Base-by-base conservation (phyloP, 2,113 vertebrate genomes). In the Toxotes jaculatrix region DNA sequence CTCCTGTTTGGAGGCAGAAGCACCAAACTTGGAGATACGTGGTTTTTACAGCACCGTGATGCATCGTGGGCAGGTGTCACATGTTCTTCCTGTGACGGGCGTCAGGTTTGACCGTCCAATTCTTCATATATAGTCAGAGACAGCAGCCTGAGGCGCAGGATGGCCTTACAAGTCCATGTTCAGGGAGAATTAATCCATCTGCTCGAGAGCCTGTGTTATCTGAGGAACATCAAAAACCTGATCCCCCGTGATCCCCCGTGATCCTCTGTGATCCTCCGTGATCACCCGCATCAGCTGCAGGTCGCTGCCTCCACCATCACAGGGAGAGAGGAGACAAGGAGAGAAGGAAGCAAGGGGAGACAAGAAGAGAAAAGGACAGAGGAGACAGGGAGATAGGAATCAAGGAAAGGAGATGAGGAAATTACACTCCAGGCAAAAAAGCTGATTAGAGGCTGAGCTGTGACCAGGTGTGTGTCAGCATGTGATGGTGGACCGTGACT, bases 141-240 rank as follows among this genome's bases (percentile, higher is more conserved):
- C 16, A 0, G 32, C 68, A 47, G 77, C 63, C 55, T 4, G 40
- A 43, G 84, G 81, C 69, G 7, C 56, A 56, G 55, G 42, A 81
- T 82, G 59, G 78, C 88, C 89, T 88, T 92, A 92, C 77, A 90
- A 87, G 90, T 88, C 87, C 87, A 76, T 70, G 43, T 6, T 74
- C 17, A 49, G 79, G 59, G 74, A 32, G 21, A 79, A 77, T 34
- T 71, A 83, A 90, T 83, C 79, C 76, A 21, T 0, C 2, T 59
- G 9, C 31, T 72, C 63, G 42, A 47, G 13, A 75, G 49, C 7
- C 57, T 0, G 42, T 11, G 10, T 43, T 43, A 43, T 43, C 42
- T 43, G 42, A 43, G 12, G 42, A 12, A 43, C 42, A 43, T 13
- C 42, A 43, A 43, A 43, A 43, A 40, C 42, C 42, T 43, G 42